Evolutionary conservation across 1,140 invertebrate genomes (phyloP).

Genomic region (Procambarus virginalis): DNA sequence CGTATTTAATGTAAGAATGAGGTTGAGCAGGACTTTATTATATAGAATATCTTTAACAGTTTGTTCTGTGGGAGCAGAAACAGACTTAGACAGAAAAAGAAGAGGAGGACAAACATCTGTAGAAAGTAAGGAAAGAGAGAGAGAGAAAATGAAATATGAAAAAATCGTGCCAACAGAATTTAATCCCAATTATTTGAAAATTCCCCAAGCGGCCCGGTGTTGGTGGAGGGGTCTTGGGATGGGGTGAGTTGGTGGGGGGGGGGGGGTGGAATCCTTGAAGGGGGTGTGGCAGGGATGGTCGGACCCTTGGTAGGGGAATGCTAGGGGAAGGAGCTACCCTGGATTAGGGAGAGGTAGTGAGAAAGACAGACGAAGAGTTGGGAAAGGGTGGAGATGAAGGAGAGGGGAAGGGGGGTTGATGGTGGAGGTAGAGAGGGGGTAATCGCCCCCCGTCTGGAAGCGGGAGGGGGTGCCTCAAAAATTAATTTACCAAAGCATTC

Average conservation of each 20-base stretch:
- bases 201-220: background rate
- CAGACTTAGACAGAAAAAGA: background rate
- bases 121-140: constrained; percentile 6
- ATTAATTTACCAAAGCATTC: constrained; percentile 65
- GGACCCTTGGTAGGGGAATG: too few relatives aligned
- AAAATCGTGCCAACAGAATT: background rate
- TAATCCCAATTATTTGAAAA: constrained; percentile 26
- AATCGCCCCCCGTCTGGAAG: background rate
- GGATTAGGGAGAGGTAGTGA: background rate
- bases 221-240: background rate
- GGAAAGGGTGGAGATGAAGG: background rate
- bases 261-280: too few relatives aligned
- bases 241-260: background rate
- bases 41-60: too few relatives aligned
- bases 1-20: too few relatives aligned
- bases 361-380: background rate
- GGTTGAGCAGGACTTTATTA: too few relatives aligned
- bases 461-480: constrained; percentile 44
- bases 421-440: background rate
- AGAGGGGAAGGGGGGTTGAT: background rate
- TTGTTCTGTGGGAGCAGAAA: background rate
- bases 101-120: background rate
- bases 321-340: background rate
- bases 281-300: too few relatives aligned
- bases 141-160: background rate